phyloP scores from a whole-genome alignment of 2,888 invertebrate genomes.

The Latheticus oryzae region DNA sequence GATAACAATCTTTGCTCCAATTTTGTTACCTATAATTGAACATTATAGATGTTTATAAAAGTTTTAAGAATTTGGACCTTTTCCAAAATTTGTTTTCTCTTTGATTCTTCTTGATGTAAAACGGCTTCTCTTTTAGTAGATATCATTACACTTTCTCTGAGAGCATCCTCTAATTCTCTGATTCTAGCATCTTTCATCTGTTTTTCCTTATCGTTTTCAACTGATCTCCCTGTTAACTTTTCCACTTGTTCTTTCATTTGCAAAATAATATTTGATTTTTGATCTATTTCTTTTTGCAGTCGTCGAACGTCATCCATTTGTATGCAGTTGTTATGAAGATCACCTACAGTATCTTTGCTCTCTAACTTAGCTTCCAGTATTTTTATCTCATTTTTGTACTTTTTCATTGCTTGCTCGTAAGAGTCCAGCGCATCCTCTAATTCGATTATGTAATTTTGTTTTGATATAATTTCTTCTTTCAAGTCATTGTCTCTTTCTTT shows the following conservation, averaged over 20 bases:
- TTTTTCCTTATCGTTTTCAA: no score
- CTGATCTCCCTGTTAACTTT: constrained; percentile 61
- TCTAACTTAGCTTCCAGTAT: constrained; percentile 53
- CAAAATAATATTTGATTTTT: constrained; percentile 70
- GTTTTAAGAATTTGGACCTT: constrained; percentile 68
- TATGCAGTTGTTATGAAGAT: constrained; percentile 48
- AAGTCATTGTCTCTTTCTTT: constrained; percentile 46
- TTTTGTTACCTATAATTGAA: constrained; percentile 72
- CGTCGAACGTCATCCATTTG: constrained; percentile 49
- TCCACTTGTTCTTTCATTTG: constrained; percentile 69
- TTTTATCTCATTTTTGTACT: constrained; percentile 65
- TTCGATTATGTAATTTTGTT: constrained; percentile 59
- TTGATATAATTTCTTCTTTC: constrained; percentile 48
- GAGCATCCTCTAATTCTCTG: constrained; percentile 84
- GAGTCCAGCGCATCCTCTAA: constrained; percentile 69
- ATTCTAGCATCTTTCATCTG: constrained; percentile 75
- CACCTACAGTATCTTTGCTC: constrained; percentile 51
- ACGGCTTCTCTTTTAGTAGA: constrained; percentile 77
- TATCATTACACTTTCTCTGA: constrained; percentile 82
- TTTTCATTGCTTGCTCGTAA: constrained; percentile 68
- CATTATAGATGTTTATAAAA: background rate
- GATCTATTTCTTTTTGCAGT: constrained; percentile 56
- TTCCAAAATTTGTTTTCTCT: constrained; percentile 73
- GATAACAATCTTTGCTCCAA: constrained; percentile 77
- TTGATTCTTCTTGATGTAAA: constrained; percentile 74